phyloP scores from a whole-genome alignment of 1,140 invertebrate species.

The Halotydeus destructor region DNA sequence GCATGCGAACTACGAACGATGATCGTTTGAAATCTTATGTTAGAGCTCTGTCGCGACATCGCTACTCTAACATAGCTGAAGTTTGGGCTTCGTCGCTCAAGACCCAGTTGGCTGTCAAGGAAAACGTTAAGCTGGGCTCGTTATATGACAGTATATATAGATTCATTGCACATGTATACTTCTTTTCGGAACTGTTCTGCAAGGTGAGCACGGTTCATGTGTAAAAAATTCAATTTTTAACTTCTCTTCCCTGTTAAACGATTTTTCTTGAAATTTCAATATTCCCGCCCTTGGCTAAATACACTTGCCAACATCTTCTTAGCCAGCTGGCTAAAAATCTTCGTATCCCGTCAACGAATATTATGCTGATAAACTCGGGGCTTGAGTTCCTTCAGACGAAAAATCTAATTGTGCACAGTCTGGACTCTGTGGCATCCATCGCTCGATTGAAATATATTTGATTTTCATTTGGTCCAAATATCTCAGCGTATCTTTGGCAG shows the following conservation, averaged over 20 bases:
- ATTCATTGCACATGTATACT: too few relatives aligned
- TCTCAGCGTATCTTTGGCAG: too few relatives aligned
- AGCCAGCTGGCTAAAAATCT: neutral
- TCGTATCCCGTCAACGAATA: neutral
- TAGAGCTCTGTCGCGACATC: slow-evolving; percentile 60
- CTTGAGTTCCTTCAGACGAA: neutral
- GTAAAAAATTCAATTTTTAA: too few relatives aligned
- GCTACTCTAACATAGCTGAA: slow-evolving; percentile 80
- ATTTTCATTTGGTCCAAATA: neutral
- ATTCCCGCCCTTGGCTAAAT: neutral
- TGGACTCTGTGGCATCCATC: neutral
- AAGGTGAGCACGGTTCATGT: too few relatives aligned
- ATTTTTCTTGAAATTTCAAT: too few relatives aligned
- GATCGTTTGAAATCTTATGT: slow-evolving; percentile 21
- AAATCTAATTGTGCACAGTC: neutral
- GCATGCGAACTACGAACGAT: too few relatives aligned
- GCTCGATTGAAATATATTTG: neutral
- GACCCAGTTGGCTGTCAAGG: slow-evolving; percentile 72
- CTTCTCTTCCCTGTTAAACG: too few relatives aligned
- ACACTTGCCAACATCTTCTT: neutral
- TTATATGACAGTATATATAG: slow-evolving; percentile 62
- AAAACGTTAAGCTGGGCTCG: slow-evolving; percentile 90
- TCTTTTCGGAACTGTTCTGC: too few relatives aligned
- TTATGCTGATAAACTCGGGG: neutral
- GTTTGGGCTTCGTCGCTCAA: slow-evolving; percentile 59